These are phyloP conservation scores for Eustalomyia histrio DNA, from an alignment of 2,888 invertebrate genomes.

Conservation along the genomic window DNA sequence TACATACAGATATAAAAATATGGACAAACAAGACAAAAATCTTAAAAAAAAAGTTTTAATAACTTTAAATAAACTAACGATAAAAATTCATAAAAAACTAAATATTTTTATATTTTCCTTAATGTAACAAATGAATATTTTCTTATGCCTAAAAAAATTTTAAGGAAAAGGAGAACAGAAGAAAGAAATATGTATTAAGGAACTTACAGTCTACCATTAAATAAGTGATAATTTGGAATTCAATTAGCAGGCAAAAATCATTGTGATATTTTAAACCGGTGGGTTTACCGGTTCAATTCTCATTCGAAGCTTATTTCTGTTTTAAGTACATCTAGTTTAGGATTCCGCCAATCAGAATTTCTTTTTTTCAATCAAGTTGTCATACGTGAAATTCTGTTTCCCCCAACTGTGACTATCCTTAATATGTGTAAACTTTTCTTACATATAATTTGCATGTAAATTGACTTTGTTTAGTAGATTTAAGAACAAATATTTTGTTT, in stretches of 20 bases:
- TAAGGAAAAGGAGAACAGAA: too few species aligned
- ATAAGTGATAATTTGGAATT: background rate
- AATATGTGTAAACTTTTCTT: background rate
- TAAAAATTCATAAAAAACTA: background rate
- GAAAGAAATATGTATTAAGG: background rate
- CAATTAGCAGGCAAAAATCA: too few species aligned
- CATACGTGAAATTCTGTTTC: too few species aligned
- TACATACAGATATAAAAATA: background rate
- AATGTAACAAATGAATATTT: background rate
- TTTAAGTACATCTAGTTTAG: too few species aligned
- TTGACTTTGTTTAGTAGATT: conserved; percentile 44
- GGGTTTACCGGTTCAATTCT: too few species aligned
- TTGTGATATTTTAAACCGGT: too few species aligned
- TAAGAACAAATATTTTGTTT: conserved; percentile 41
- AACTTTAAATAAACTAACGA: background rate
- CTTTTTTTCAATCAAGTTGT: too few species aligned
- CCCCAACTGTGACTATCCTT: background rate
- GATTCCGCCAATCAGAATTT: too few species aligned
- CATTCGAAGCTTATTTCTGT: too few species aligned
- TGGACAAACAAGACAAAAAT: background rate
- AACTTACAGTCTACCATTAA: background rate
- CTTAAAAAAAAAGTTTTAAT: background rate
- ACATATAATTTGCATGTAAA: conserved; percentile 16
- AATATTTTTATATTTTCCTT: background rate
- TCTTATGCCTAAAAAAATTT: background rate